Conservation (phyloP, 2,888 invertebrate genomes). For the Drosophila nigricruria region DNA sequence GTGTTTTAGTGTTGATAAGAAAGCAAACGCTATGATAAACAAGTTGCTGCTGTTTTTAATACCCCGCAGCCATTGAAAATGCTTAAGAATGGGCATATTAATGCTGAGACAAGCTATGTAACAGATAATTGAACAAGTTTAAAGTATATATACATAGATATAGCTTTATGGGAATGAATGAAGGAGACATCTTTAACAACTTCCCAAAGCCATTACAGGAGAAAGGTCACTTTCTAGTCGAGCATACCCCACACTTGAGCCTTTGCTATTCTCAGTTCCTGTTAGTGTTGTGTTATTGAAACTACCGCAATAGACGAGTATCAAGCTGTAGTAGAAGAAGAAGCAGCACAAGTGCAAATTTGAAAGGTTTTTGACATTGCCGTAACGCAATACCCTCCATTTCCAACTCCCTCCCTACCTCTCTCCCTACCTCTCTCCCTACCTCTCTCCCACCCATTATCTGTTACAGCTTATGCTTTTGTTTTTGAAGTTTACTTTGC, state of each 20-base stretch:
- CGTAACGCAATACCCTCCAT: slow-evolving; percentile 33
- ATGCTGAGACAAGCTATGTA: background rate
- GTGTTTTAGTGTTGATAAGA: slow-evolving; percentile 62
- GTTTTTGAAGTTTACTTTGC: slow-evolving; percentile 47
- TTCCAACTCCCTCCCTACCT: background rate
- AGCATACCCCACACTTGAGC: background rate
- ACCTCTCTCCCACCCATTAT: background rate
- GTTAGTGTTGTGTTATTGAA: slow-evolving; percentile 53
- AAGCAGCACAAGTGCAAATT: slow-evolving; percentile 65
- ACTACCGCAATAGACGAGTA: slow-evolving; percentile 42
- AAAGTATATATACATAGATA: background rate
- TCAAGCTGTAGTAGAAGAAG: slow-evolving; percentile 13
- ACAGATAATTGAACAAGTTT: background rate
- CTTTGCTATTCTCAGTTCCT: slow-evolving; percentile 18
- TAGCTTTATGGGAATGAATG: background rate
- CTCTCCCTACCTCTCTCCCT: background rate
- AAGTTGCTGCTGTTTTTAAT: slow-evolving; percentile 42
- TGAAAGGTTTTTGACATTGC: slow-evolving; percentile 73
- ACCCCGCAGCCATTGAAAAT: slow-evolving; percentile 8
- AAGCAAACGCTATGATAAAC: slow-evolving; percentile 59
- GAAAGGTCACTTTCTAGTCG: background rate
- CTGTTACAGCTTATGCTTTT: slow-evolving; percentile 20
- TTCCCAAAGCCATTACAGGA: background rate
- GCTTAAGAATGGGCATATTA: background rate
- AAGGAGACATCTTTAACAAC: background rate